Percentiles rank a stretch among this genome's conserved stretches.
Evolutionary conservation across 2,888 invertebrate genomes (phyloP).

Genomic region (Agelastica alni): DNA sequence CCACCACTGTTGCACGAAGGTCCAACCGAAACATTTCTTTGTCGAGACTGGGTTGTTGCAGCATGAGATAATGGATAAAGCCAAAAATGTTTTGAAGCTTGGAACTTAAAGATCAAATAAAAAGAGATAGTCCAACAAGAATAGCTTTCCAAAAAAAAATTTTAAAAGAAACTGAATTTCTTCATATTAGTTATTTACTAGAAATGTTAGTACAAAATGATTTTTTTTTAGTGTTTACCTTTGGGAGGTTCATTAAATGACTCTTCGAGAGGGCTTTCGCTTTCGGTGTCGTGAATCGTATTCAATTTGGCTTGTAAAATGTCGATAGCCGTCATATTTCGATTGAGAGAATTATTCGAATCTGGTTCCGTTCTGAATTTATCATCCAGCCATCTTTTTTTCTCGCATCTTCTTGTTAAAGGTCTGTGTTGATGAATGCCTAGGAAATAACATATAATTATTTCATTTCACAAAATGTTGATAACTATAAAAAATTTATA

Average conservation of each 20-base stretch:
- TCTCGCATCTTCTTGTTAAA: not conserved
- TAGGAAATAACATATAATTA: no score
- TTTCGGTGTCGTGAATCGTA: constrained; percentile 39
- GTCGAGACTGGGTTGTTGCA: no score
- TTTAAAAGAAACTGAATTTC: no score
- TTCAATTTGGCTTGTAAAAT: constrained; percentile 37
- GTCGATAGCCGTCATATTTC: constrained; percentile 30
- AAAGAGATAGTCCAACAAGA: no score
- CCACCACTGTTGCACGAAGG: no score
- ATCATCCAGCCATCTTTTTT: not conserved
- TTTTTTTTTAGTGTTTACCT: not conserved
- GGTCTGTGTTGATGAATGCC: not conserved
- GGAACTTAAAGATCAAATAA: no score
- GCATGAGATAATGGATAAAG: no score
- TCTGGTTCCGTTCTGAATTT: constrained; percentile 19
- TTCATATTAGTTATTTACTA: no score
- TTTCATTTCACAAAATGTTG: not conserved
- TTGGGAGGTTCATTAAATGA: constrained; percentile 6
- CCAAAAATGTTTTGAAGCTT: no score
- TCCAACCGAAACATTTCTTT: no score
- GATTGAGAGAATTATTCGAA: constrained; percentile 3
- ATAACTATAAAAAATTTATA: no score
- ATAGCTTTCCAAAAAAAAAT: no score
- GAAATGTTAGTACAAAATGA: not conserved
- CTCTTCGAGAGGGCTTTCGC: constrained; percentile 37